Evolutionary conservation across 2,113 vertebrate species (phyloP).

Genomic region (Turdus rufiventris): DNA sequence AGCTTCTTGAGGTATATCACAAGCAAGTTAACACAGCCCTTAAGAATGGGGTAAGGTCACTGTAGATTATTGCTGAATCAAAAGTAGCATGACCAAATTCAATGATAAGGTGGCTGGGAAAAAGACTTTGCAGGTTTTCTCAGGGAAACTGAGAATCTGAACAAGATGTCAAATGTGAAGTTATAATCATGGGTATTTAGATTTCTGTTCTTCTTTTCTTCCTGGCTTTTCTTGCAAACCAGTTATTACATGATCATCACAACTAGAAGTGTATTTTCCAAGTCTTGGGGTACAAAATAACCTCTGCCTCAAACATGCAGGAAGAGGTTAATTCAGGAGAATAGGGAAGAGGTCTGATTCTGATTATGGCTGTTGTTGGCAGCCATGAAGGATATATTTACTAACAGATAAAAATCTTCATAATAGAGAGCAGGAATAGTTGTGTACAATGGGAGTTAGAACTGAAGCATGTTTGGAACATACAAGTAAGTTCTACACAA

Average conservation of each 20-base stretch:
- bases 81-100: background rate
- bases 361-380: background rate
- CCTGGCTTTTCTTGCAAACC: background rate
- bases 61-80: background rate
- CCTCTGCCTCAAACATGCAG: background rate
- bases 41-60: conserved; percentile 82
- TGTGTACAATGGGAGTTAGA: background rate
- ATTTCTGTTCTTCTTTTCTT: background rate
- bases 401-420: background rate
- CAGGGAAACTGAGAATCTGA: background rate
- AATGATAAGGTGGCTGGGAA: background rate
- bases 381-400: background rate
- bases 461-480: background rate
- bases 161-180: background rate
- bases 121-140: background rate
- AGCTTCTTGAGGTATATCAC: conserved; percentile 87
- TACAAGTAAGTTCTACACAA: background rate
- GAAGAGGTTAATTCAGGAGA: background rate
- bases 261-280: background rate
- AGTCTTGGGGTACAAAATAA: background rate
- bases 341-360: background rate
- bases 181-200: background rate
- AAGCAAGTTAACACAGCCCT: conserved; percentile 83
- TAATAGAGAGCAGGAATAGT: background rate
- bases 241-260: background rate